Evolutionary conservation across 2,797 vertebrate genomes (phyloP).

Genomic region (Psittacula echo): DNA sequence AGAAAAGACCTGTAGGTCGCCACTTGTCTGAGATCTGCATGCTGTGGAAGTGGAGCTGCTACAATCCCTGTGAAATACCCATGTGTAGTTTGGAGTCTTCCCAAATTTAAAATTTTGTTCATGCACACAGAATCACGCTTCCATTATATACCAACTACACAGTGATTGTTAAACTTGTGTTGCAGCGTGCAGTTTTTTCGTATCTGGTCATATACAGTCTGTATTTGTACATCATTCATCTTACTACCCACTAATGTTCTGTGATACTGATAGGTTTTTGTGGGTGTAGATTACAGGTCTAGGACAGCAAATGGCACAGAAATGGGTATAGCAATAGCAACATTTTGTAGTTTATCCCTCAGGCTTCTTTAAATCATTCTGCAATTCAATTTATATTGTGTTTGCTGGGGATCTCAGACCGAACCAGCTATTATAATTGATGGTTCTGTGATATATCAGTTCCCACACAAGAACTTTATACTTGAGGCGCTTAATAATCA

Average conservation of each 20-base stretch:
- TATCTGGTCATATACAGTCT: not conserved
- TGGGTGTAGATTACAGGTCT: not conserved
- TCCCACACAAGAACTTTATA: not conserved
- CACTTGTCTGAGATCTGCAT: not conserved
- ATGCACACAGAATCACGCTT: not conserved
- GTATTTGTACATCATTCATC: not conserved
- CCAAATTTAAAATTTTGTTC: not conserved
- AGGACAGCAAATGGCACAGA: not conserved
- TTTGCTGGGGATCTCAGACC: not conserved
- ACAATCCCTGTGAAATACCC: not conserved
- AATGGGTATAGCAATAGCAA: not conserved
- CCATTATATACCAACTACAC: not conserved
- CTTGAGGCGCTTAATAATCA: not conserved
- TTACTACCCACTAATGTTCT: not conserved
- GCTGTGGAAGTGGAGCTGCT: accelerated
- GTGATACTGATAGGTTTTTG: not conserved
- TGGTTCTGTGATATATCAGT: not conserved
- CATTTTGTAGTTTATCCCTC: not conserved
- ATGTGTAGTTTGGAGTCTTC: not conserved
- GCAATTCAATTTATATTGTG: not conserved
- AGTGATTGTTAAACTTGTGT: not conserved
- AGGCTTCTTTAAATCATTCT: not conserved
- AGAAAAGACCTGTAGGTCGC: not conserved
- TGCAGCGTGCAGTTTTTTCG: not conserved
- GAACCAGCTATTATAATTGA: not conserved